Base-by-base conservation (phyloP, 1,140 invertebrate genomes). In the Bombus soroeensis region DNA sequence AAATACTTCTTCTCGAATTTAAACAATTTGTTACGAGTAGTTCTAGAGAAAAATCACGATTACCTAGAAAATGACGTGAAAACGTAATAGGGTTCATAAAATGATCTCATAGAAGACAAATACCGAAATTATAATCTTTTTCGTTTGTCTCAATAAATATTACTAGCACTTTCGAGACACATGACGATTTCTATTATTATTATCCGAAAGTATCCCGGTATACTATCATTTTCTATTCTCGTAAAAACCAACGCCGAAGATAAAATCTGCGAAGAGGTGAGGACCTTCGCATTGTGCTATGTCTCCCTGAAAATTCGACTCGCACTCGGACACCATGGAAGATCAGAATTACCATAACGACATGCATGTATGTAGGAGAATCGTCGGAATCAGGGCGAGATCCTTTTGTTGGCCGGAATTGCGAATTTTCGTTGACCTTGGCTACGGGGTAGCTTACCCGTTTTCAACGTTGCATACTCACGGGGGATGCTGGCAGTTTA, bases 321-420 rank as follows among this genome's bases (percentile, higher is more conserved):
- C 85, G 76, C 87, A 82, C 87, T 72, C 78, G 85, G 74, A 41
- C 75, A 53, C 79, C 87, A 53, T 82, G 75, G 83, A 79, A 77
- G 74, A 90, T 83, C 59, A 22, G 88, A 91, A 66, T 92, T 91
- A 92, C 89, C 91, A 92, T 92, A 92, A 92, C 91, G 91, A 91
- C 89, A 91, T 92, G 88, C 91, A 91, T 91, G 91, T 91, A 92
- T 92, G 89, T 87, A 91, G 59, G 86, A 91, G 89, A 82, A 82
- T 76, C 86, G 80, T 68, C 74, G 84, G 76, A 85, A 88, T 81
- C 87, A 37, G 79, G 37, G 75, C 37, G 57, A 70, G 87, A 90
- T 91, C 83, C 90, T 86, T 85, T 85, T 83, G 72, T 32, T 57
- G 32, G 43, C 32, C 71, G 66, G 72, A 85, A 88, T 88, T 70